Evolutionary conservation across 2,888 invertebrate species (phyloP), one percentile per base, ranked within the genome.

Genomic region (Carcina quercana): DNA sequence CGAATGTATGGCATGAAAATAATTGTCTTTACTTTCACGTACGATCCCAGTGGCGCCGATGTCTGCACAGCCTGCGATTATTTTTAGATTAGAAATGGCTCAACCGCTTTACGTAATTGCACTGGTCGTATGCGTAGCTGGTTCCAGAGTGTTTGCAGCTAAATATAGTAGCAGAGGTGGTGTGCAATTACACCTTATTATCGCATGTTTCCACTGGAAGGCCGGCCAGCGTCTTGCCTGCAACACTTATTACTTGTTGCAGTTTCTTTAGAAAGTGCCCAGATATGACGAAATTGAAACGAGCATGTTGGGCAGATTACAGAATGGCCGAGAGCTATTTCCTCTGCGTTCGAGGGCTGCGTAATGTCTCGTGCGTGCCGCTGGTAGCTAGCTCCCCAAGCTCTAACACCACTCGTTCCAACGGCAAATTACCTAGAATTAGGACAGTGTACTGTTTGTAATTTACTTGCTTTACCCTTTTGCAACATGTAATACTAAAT

Each of bases 11-110:
- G 40, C 41, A 47, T 55, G 50, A 65, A 67, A 71, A 67, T 70
- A 73, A 71, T 71, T 65, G 65, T 71, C 47, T 74, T 75, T 75
- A 79, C 80, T 82, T 80, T 83, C 83, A 76, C 76, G 67, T 69
- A 69, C 65, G 68, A 75, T 70, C 73, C 73, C 64, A 66, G 63
- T 74, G 82, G 83, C 82, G 80, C 80, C 82, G 63, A 65, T 63
- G 73, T 65, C 75, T 69, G 64, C 54, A 65, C 61, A 78, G 78
- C 79, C 83, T 79, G 70, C 80, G 83, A 83, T 83, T 83, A 83
- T 83, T 83, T 83, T 83, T 83, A 82, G 83, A 83, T 83, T 83
- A 83, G 83, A 83, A 83, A 83, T 82, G 82, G 80, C 82, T 75
- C 75, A 80, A 79, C 82, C 69, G 78, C 80, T 82, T 82, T 83